Evolutionary conservation across 2,113 vertebrate genomes (phyloP).

Genomic region (Notothenia rossii): DNA sequence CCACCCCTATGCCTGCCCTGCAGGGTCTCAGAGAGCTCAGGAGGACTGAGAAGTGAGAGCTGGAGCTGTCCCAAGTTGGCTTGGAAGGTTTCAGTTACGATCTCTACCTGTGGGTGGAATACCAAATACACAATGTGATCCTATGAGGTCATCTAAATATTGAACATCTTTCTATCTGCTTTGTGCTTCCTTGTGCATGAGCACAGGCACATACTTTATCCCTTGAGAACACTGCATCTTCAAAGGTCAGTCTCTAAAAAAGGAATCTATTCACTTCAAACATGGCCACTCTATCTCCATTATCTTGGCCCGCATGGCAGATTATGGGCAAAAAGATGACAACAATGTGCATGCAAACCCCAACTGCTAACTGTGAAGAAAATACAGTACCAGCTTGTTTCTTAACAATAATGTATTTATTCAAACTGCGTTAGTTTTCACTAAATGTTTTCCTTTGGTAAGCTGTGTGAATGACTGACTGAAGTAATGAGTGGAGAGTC

Average conservation of each 20-base stretch:
- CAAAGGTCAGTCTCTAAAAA: conserved; percentile 37
- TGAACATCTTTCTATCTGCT: conserved; percentile 1
- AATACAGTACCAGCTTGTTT: conserved; percentile 28
- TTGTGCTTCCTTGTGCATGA: background rate
- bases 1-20: conserved; percentile 53
- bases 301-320: conserved; percentile 25
- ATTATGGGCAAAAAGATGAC: conserved; percentile 36
- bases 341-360: conserved; percentile 17
- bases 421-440: conserved; percentile 1
- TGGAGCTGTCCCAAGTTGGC: conserved; percentile 59
- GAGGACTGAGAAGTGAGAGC: conserved; percentile 48
- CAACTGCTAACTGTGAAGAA: conserved; percentile 19
- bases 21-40: conserved; percentile 39
- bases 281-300: conserved; percentile 10
- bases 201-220: background rate
- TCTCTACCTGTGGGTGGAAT: conserved; percentile 57
- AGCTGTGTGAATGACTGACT: conserved; percentile 33
- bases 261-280: conserved; percentile 30
- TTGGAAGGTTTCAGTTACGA: conserved; percentile 21
- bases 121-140: conserved; percentile 30
- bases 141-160: conserved; percentile 16
- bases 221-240: background rate
- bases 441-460: conserved; percentile 10
- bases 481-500: conserved; percentile 25
- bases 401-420: conserved; percentile 41